These are phyloP conservation scores for Synanthedon vespiformis DNA, from an alignment of 2,888 invertebrate genomes.

Conservation along the genomic window DNA sequence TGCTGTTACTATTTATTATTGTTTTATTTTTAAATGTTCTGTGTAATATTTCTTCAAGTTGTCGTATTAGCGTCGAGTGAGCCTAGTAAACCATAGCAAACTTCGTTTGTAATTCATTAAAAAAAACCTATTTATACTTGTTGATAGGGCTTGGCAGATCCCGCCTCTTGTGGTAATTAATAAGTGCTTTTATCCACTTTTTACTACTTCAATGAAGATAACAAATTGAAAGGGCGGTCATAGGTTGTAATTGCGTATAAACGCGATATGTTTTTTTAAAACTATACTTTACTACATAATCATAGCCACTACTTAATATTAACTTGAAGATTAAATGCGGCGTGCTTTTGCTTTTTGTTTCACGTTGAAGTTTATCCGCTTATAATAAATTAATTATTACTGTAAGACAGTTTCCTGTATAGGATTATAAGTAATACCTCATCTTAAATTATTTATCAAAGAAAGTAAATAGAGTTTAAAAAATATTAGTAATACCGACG, in stretches of 20 bases:
- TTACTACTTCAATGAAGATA: constrained; percentile 11
- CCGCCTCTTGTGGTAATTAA: constrained; percentile 19
- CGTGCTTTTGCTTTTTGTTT: background rate
- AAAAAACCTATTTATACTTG: constrained; percentile 19
- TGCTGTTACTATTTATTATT: no score
- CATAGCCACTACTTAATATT: background rate
- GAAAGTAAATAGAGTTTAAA: no score
- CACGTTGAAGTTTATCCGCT: background rate
- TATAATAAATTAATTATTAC: background rate
- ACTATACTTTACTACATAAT: no score
- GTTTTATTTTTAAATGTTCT: no score
- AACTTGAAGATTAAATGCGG: background rate
- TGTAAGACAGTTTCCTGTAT: no score
- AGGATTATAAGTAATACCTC: no score
- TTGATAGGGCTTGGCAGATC: constrained; percentile 17
- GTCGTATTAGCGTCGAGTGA: background rate
- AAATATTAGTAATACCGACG: background rate
- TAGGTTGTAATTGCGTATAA: background rate
- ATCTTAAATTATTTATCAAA: no score
- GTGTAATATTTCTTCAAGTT: no score
- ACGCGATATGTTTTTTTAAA: background rate
- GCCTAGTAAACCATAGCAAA: constrained; percentile 4
- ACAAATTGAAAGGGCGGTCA: constrained; percentile 16
- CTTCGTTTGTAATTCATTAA: constrained; percentile 22
- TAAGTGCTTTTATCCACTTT: constrained; percentile 14